These are phyloP conservation scores for Albula goreensis DNA, from an alignment of 2,113 vertebrate genomes.

Conservation along the genomic window DNA sequence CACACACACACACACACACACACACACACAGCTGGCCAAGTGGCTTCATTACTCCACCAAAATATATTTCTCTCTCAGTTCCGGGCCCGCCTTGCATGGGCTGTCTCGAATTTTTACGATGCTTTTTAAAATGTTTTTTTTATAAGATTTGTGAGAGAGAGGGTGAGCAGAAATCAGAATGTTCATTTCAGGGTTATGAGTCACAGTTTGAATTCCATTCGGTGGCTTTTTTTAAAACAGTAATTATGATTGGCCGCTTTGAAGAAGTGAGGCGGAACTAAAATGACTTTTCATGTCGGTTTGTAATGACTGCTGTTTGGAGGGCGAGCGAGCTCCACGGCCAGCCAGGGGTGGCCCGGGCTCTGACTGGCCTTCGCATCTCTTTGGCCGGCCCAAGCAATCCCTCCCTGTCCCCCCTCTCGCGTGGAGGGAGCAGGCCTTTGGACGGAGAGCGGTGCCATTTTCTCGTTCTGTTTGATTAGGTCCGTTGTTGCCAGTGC, in stretches of 20 bases:
- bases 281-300: constrained; percentile 73
- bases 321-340: constrained; percentile 55
- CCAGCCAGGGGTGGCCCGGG: constrained; percentile 32
- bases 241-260: constrained; percentile 70
- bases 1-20: no score
- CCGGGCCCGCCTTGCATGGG: background rate
- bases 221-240: constrained; percentile 54
- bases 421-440: background rate
- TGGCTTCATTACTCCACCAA: background rate
- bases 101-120: constrained; percentile 14
- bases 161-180: constrained; percentile 33
- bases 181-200: constrained; percentile 57
- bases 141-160: background rate
- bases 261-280: constrained; percentile 74
- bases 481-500: background rate
- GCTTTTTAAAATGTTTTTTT: background rate
- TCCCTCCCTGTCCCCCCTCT: constrained; percentile 38
- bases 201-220: constrained; percentile 61
- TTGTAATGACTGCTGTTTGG: constrained; percentile 72
- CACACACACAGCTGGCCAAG: background rate
- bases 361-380: constrained; percentile 57
- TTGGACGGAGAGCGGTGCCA: background rate
- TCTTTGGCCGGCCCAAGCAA: constrained; percentile 42
- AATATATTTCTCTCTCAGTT: constrained; percentile 1
- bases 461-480: constrained; percentile 18